Base-by-base conservation (phyloP, 2,113 vertebrate genomes). In the Rhinolophus ferrumequinum region DNA sequence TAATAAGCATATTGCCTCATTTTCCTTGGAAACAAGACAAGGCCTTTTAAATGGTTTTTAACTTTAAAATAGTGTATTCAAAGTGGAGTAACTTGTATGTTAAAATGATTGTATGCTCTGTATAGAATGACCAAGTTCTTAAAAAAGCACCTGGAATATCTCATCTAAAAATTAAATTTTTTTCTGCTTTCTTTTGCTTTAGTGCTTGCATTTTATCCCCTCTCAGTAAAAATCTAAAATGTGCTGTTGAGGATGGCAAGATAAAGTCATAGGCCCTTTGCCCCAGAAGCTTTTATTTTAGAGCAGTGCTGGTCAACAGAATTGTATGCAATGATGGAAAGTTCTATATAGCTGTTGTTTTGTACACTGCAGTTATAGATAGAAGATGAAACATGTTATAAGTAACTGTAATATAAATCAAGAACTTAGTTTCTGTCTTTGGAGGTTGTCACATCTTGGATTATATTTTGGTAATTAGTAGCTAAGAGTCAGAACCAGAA, bases 151-250 rank as follows among this genome's bases (percentile, higher is more conserved):
- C 86, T 97, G 82, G 84, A 95, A 92, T 93, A 82, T 86, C 22
- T 73, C 77, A 89, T 88, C 70, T 93, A 72, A 96, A 96, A 96
- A 91, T 94, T 96, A 97, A 97, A 96, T 22, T 52, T 80, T 92
- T 92, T 93, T 56, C 67, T 94, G 80, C 86, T 83, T 83, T 67
- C 54, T 94, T 94, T 90, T 95, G 66, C 52, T 62, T 97, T 50
- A 95, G 2, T 96, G 67, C 26, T 96, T 97, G 54, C 14, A 94
- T 97, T 90, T 80, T 95, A 69, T 79, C 16, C 88, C 21, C 4
- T 72, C 69, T 96, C 84, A 85, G 92, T 92, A 94, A 89, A 56
- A 83, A 58, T 82, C 19, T 94, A 50, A 22, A 79, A 0, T 91
- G 47, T 73, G 30, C 35, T 81, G 33, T 93, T 85, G 58, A 52